A percentile compares a stretch with the other conserved stretches of the same genome.
These are phyloP conservation scores for Poecilobothrus nobilitatus DNA, from an alignment of 2,888 invertebrate species.

Conservation along the genomic window DNA sequence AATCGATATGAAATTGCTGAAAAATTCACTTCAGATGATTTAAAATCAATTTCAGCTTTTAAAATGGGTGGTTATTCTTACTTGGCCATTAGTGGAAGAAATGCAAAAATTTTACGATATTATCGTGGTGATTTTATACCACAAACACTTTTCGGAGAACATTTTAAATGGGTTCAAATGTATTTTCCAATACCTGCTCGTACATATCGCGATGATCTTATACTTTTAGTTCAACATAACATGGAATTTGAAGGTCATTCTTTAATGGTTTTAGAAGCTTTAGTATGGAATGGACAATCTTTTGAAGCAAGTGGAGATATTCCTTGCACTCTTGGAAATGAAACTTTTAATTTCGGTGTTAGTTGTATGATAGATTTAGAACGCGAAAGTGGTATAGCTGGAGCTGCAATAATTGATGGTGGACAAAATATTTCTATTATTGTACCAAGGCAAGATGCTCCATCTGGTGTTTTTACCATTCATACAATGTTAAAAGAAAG, in stretches of 20 bases:
- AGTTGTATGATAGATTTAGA: conserved; percentile 38
- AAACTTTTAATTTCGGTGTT: conserved; percentile 29
- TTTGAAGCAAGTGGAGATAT: conserved; percentile 37
- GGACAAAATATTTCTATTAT: conserved; percentile 31
- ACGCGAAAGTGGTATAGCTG: conserved; percentile 34
- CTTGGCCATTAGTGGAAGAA: conserved; percentile 36
- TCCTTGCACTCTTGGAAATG: conserved; percentile 34
- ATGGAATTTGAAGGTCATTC: conserved; percentile 38
- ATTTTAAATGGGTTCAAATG: conserved; percentile 38
- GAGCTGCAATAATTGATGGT: conserved; percentile 32
- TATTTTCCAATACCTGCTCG: conserved; percentile 38
- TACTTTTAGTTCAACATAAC: conserved; percentile 42
- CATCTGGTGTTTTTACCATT: conserved; percentile 36
- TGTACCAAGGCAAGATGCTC: conserved; percentile 35
- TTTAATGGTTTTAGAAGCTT: conserved; percentile 36
- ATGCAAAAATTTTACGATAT: conserved; percentile 38
- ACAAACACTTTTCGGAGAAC: conserved; percentile 34
- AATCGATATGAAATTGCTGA: conserved; percentile 21
- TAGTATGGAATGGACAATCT: conserved; percentile 42
- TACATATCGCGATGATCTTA: conserved; percentile 42
- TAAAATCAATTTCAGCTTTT: conserved; percentile 34
- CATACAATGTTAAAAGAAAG: conserved; percentile 33
- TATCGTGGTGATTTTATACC: conserved; percentile 34
- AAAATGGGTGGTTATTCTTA: conserved; percentile 42
- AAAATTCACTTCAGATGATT: conserved; percentile 29